Conservation (phyloP, 2,888 invertebrate species). For the Cantharis flavilabris region DNA sequence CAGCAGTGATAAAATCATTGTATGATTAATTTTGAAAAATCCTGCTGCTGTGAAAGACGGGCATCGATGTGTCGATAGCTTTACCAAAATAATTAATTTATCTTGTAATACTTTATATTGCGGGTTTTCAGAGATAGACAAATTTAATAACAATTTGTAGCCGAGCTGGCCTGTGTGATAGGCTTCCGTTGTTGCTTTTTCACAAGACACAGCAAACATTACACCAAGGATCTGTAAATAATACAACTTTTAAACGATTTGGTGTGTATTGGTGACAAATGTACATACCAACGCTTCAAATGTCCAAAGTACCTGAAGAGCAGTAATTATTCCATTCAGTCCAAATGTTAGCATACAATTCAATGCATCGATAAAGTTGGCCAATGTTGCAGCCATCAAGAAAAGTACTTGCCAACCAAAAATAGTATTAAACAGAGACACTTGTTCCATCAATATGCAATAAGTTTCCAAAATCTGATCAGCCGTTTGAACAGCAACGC, state of each 20-base stretch:
- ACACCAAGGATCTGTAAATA: slow-evolving; percentile 32
- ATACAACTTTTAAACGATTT: not conserved
- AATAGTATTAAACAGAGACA: not conserved
- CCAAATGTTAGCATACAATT: not conserved
- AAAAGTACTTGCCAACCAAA: slow-evolving; percentile 3
- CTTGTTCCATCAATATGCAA: not conserved
- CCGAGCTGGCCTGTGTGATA: slow-evolving; percentile 32
- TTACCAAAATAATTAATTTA: slow-evolving; percentile 11
- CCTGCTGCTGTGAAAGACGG: slow-evolving; percentile 30
- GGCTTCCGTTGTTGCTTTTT: slow-evolving; percentile 32
- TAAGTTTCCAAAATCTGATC: not conserved
- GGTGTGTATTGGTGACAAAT: too few species aligned
- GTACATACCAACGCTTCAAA: not conserved
- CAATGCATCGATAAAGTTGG: not conserved
- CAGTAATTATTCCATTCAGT: not conserved
- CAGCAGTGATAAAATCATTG: slow-evolving; percentile 26
- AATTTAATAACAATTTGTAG: slow-evolving; percentile 31
- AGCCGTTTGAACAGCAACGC: not conserved
- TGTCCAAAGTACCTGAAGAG: not conserved
- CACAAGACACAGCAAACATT: slow-evolving; percentile 32
- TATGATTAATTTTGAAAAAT: slow-evolving; percentile 28
- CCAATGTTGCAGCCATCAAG: not conserved
- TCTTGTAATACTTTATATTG: slow-evolving; percentile 7
- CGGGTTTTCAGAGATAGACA: slow-evolving; percentile 15
- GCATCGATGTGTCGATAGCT: slow-evolving; percentile 15